Base-by-base conservation (phyloP, 2,113 vertebrate species). In the Pleuronectes platessa region DNA sequence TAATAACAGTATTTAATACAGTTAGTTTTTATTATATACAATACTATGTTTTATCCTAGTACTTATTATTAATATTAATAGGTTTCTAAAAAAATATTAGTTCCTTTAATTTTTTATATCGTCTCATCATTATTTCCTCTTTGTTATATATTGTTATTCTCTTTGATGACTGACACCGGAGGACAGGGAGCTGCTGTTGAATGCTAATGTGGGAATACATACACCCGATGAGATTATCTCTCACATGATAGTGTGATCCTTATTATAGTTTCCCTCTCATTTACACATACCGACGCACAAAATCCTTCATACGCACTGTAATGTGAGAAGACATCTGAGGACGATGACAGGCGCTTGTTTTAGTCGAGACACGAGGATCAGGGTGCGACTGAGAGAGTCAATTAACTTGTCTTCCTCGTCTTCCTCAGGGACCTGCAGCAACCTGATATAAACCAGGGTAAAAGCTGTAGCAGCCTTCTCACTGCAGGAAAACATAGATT, bases 221-320 rank as follows among this genome's bases (percentile, higher is more conserved):
- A 3, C 69, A 12, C 77, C 79, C 53, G 2, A 3, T 71, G 37
- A 71, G 66, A 83, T 80, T 82, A 75, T 76, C 84, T 55, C 81
- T 86, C 90, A 92, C 78, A 80, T 84, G 87, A 90, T 73, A 55
- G 51, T 62, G 64, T 40, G 76, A 72, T 75, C 83, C 66, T 54
- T 54, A 54, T 51, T 51, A 54, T n/a, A 54, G 51, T 54, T 54
- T 54, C 20, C 51, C 51, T 21, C 20, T 54, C 7, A n/a, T 10
- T 54, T 54, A 54, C 51, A n/a, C 51, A 54, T n/a, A 54, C 51
- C 20, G 51, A 10, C 20, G 20, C 51, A 54, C 20, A 2, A 21
- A n/a, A n/a, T n/a, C 51, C 20, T 20, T 47, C 17, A 42, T 3
- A 18, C 51, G 2, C 20, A 54, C 51, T 15, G 15, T 15, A 54